A percentile compares a stretch with the other conserved stretches of the same genome.
These are phyloP conservation scores for Paraescarpia echinospica DNA, from an alignment of 1,140 invertebrate species.

Conservation along the genomic window DNA sequence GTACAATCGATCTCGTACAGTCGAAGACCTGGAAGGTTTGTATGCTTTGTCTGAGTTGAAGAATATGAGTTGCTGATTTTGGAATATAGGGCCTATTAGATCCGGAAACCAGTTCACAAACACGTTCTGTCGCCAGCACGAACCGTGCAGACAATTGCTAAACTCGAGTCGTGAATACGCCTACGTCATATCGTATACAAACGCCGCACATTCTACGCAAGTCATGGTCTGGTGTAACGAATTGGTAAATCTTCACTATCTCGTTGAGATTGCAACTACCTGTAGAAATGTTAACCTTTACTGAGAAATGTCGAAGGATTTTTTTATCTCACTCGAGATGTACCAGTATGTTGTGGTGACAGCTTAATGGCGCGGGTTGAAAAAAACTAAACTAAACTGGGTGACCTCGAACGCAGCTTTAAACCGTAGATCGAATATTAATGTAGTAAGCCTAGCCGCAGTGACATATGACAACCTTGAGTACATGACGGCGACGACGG, in stretches of 20 bases:
- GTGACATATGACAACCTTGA: too few species aligned
- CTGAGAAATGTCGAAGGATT: neutral
- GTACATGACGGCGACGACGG: too few species aligned
- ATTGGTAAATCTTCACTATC: neutral
- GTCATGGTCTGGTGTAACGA: neutral
- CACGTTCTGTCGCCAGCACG: neutral
- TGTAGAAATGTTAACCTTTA: neutral
- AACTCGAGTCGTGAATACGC: neutral
- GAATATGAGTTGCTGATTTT: neutral
- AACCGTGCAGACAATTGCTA: neutral
- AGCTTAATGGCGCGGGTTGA: neutral
- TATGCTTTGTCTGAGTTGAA: neutral
- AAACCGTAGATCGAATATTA: too few species aligned
- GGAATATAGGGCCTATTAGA: neutral
- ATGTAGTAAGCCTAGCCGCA: too few species aligned
- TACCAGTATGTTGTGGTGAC: neutral
- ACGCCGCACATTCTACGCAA: neutral
- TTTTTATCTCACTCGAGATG: neutral
- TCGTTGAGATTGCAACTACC: neutral
- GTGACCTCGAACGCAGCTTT: neutral
- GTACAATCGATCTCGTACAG: too few species aligned
- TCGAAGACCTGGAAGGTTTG: neutral
- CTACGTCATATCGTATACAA: neutral
- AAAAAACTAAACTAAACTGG: neutral
- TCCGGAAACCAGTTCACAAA: neutral